Evolutionary conservation across 92 coral and sea anemone genomes (phyloP), one percentile per base, ranked within the genome.

Genomic region (Plumapathes pennacea): DNA sequence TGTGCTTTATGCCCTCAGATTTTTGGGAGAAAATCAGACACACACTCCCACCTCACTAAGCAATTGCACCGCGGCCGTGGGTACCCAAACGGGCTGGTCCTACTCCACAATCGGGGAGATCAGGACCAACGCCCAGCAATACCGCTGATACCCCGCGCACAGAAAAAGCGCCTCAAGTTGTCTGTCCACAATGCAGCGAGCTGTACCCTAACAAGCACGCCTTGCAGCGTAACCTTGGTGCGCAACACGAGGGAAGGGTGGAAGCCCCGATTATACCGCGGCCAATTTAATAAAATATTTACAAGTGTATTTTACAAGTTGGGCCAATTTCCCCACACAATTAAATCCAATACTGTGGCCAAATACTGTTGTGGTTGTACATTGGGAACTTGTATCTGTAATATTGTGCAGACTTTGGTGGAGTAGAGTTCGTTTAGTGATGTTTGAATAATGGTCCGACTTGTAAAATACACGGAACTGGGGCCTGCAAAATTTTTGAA

Each of bases 211-310:
- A 74, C 41, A 77, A 41, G 30, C 47, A 49, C 4, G 60, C 80
- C 20, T 47, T 77, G 28, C 85, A 67, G 46, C 45, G 67, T 1
- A 77, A 76, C 25, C 14, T 57, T 3, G 52, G 83, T 19, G 66
- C 67, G 3, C 62, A 63, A 28, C 85, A 77, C 36, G 50, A 39
- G 15, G 19, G 67, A 18, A 71, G 60, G 49, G 25, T 55, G 19
- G 72, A 74, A 10, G 80, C 59, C 12, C 27, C 26, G 45, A 43
- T 77, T 13, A n/a, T n/a, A n/a, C n/a, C n/a, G n/a, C n/a, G n/a
- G n/a, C n/a, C n/a, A n/a, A n/a, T n/a, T n/a, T n/a, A n/a, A n/a
- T n/a, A n/a, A n/a, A n/a, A n/a, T n/a, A n/a, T n/a, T n/a, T n/a
- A n/a, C n/a, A n/a, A n/a, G n/a, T n/a, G n/a, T n/a, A n/a, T n/a